Percentiles rank a stretch among this genome's conserved stretches.
Conservation (phyloP, 2,113 vertebrate species). For the Parotia lawesii region DNA sequence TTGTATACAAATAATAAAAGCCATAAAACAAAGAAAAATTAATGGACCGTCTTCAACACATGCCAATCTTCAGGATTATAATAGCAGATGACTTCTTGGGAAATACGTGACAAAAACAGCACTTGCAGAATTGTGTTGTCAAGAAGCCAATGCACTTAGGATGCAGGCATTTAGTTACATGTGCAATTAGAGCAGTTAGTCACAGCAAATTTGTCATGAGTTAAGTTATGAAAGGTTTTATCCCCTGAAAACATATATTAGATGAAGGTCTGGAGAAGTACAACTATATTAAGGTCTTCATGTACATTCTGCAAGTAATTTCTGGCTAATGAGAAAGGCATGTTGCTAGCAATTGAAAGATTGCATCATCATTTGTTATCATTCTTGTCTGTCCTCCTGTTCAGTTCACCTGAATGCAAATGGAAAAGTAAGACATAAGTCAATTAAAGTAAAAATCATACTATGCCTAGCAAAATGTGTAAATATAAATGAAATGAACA, state of each 20-base stretch:
- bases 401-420: background rate
- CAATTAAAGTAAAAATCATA: background rate
- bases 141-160: background rate
- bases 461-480: background rate
- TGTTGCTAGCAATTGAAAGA: background rate
- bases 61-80: background rate
- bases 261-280: background rate
- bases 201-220: background rate
- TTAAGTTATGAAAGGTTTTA: background rate
- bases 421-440: background rate
- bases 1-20: background rate
- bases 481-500: background rate
- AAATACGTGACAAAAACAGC: background rate
- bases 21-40: background rate
- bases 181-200: background rate
- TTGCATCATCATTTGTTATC: background rate
- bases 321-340: background rate
- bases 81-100: background rate
- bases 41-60: background rate
- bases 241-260: background rate
- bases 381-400: background rate
- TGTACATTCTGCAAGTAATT: background rate
- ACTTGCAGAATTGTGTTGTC: background rate
- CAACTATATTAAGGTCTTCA: background rate
- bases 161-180: background rate